Base-by-base conservation (phyloP, 2,888 invertebrate genomes). In the Athalia cordata region DNA sequence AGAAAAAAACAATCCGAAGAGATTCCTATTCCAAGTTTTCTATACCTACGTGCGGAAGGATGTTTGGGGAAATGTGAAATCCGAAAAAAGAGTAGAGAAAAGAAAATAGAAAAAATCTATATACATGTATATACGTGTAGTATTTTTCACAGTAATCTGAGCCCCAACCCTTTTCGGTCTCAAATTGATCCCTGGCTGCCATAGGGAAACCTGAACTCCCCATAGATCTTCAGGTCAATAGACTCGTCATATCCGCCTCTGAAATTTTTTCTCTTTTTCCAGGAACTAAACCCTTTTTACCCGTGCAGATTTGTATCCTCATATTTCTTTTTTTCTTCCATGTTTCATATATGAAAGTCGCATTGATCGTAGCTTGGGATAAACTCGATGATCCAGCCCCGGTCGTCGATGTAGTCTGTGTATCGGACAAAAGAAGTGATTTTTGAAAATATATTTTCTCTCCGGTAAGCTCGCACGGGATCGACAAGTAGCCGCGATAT, bases 101-200 rank as follows among this genome's bases (percentile, higher is more conserved):
- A 7, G 29, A 29, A 62, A 8, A 9, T 11, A 62, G 7, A 15
- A 49, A 29, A n/a, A 55, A 59, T 47, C 57, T 4, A 6, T 4
- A 49, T 7, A 47, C 57, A 7, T 2, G 29, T 29, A 29, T 29
- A 29, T 29, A 29, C 29, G 29, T 29, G 2, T 29, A 29, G 29
- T 0, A 29, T n/a, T 70, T 57, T 72, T 72, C 57, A 59, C 72
- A 47, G 72, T 72, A 72, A 72, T 57, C 59, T 45, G 72, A 72
- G 45, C 57, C 72, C 11, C 13, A 72, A 72, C 72, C 72, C 72
- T 49, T 72, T 59, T 13, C 47, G 9, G 47, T n/a, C 47, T 5
- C 15, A 57, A n/a, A 57, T 72, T 59, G 72, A 59, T 72, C 45
- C n/a, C 15, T 13, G 57, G 5, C 47, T 43, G 43, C 29, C 7